Base-by-base conservation (phyloP, 1,140 invertebrate genomes). In the Lepidurus packardi region DNA sequence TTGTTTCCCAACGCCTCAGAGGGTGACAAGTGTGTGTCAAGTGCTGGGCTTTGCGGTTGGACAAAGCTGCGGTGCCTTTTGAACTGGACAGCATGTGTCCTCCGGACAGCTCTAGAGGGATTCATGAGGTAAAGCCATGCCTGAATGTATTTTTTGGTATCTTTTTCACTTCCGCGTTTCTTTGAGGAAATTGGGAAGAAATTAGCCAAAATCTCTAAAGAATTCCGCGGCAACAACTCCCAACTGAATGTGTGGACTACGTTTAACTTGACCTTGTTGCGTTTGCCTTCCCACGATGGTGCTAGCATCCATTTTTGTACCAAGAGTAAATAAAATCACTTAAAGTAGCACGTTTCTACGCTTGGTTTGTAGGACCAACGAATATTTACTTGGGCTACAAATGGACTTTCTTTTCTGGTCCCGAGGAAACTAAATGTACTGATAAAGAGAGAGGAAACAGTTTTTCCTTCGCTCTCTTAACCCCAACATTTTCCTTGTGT, bases 61-160 rank as follows among this genome's bases (percentile, higher is more conserved):
- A 65, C 53, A 65, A 65, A 65, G 53, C 53, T 65, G 53, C 53
- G 53, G 53, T 16, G 21, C 53, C 53, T 65, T 47, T 65, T 16
- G 53, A 65, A 65, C 53, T 65, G 53, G 21, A n/a, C 53, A 21
- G 21, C 13, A 65, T 65, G 53, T 65, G 13, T 21, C 21, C 53
- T 1, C 10, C 7, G 7, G 7, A 65, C 13, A 65, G 21, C 53
- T 65, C 53, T 65, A n/a, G 16, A 21, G 53, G 53, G 53, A 65
- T 65, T 21, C 53, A 16, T 65, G 53, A 13, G 8, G 8, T 65
- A 65, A 65, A 16, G 53, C 21, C 21, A 65, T 21, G 16, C 8
- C 53, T n/a, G 16, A 65, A 21, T 65, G 16, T 65, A n/a, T 21
- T 65, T 65, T 65, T 16, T 65, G 13, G 1, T 65, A 34, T 34